Evolutionary conservation across 2,797 vertebrate genomes (phyloP).

Genomic region (Sebastes itinus): DNA sequence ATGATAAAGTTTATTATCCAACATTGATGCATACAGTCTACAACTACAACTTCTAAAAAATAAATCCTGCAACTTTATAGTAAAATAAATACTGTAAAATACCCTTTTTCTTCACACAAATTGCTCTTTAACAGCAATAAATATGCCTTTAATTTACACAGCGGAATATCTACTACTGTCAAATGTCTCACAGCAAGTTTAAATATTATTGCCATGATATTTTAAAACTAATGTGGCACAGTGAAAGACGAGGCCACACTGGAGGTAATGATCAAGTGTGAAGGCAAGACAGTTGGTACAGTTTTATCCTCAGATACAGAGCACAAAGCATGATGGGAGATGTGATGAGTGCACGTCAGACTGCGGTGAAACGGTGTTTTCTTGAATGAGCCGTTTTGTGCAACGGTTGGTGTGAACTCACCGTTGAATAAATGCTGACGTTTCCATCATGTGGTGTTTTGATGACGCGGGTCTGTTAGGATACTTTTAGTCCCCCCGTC

Average conservation of each 20-base stretch:
- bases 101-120: neutral
- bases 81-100: slow-evolving; percentile 64
- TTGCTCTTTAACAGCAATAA: slow-evolving; percentile 21
- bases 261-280: neutral
- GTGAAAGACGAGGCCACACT: neutral
- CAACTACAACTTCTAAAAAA: slow-evolving; percentile 48
- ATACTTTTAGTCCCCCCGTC: neutral
- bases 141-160: slow-evolving; percentile 9
- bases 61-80: slow-evolving; percentile 42
- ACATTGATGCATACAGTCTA: slow-evolving; percentile 8
- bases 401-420: neutral
- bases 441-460: neutral
- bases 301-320: slow-evolving; percentile 1
- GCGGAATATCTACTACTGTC: neutral
- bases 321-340: slow-evolving; percentile 2
- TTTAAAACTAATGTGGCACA: slow-evolving; percentile 28
- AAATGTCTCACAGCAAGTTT: slow-evolving; percentile 16
- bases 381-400: neutral
- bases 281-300: slow-evolving; percentile 39
- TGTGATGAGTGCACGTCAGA: neutral
- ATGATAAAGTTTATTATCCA: neutral
- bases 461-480: neutral
- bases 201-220: slow-evolving; percentile 47
- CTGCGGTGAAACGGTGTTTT: neutral
- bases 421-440: neutral